phyloP scores from a whole-genome alignment of 2,113 vertebrate species.

The Chunga burmeisteri region DNA sequence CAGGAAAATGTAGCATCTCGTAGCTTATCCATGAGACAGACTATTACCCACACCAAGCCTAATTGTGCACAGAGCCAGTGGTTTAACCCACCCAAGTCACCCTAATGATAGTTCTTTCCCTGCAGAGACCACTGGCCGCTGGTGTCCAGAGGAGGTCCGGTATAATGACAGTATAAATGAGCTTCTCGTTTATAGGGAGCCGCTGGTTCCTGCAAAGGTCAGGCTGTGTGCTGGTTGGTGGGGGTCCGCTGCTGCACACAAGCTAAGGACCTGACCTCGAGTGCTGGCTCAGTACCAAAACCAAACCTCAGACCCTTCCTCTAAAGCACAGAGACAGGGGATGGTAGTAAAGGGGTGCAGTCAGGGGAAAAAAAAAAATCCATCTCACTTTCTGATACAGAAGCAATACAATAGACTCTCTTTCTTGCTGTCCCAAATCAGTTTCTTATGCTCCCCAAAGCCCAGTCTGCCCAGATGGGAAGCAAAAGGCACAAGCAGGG shows the following conservation, averaged over 20 bases:
- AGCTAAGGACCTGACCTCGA: not conserved
- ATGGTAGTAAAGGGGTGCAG: accelerated
- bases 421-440: not conserved
- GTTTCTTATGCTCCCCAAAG: not conserved
- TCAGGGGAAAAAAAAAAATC: not conserved
- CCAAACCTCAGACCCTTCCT: not conserved
- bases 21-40: not conserved
- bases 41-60: not conserved
- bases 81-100: not conserved
- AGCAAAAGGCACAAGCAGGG: not conserved
- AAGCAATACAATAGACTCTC: not conserved
- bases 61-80: not conserved
- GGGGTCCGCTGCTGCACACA: not conserved
- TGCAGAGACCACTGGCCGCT: not conserved
- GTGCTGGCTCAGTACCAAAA: not conserved
- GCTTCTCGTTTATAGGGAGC: accelerated
- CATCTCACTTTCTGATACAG: not conserved
- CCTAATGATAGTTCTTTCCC: not conserved
- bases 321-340: too few species aligned
- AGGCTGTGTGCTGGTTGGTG: not conserved
- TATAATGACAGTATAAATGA: not conserved
- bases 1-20: not conserved
- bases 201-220: not conserved
- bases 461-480: not conserved
- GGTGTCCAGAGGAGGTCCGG: not conserved